Evolutionary conservation across 2,888 invertebrate genomes (phyloP).

Genomic region (Bursaphelenchus okinawaensis): DNA sequence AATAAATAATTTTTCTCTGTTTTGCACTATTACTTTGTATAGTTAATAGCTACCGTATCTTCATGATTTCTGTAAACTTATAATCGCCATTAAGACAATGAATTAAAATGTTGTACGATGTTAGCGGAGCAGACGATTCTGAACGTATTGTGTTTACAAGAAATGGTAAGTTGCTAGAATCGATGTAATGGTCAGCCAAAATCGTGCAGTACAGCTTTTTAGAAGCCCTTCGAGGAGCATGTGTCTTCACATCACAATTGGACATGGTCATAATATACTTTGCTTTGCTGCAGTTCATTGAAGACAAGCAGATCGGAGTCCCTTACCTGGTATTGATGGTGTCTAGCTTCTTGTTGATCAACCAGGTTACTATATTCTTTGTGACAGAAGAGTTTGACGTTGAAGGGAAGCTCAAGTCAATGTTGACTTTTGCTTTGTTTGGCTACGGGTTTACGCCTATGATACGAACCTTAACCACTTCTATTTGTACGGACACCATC

Average conservation of each 20-base stretch:
- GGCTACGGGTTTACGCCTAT: conserved; percentile 85
- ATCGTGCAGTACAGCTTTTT: neutral
- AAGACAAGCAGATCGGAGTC: conserved; percentile 1
- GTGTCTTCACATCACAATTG: conserved; percentile 58
- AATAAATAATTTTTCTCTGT: conserved; percentile 4
- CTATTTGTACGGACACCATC: conserved; percentile 93
- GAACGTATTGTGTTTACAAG: neutral
- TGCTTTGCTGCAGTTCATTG: conserved; percentile 55
- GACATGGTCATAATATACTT: conserved; percentile 62
- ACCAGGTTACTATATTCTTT: conserved; percentile 18
- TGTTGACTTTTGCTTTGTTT: conserved; percentile 75
- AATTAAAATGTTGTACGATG: no score
- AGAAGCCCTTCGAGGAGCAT: neutral
- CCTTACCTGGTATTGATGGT: neutral
- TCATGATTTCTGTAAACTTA: no score
- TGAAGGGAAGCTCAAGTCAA: conserved; percentile 70
- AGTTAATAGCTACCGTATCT: no score
- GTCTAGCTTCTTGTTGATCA: neutral
- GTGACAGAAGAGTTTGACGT: conserved; percentile 21
- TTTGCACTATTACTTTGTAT: no score
- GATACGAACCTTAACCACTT: conserved; percentile 77
- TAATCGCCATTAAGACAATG: neutral
- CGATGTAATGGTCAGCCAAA: neutral
- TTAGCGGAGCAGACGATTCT: neutral
- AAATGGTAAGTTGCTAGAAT: neutral